phyloP scores from a whole-genome alignment of 2,888 invertebrate genomes.

The Chymomyza amoena region DNA sequence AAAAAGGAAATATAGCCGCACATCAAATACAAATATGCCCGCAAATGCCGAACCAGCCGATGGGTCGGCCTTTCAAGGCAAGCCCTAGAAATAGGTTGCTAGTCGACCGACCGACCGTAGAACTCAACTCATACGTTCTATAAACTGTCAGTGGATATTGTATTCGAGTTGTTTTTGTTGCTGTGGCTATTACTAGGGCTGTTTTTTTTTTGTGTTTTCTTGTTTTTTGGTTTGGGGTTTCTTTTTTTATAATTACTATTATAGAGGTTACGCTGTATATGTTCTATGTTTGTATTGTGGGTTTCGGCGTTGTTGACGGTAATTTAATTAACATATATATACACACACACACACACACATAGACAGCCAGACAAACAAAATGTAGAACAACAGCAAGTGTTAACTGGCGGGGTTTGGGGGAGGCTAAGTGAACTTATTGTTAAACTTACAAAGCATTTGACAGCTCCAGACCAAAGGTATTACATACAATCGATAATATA shows the following conservation, averaged over 20 bases:
- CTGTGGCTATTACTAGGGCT: conserved; percentile 35
- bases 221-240: background rate
- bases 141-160: background rate
- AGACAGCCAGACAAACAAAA: background rate
- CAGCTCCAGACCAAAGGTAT: conserved; percentile 18
- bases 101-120: conserved; percentile 35
- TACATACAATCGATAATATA: conserved; percentile 46
- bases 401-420: background rate
- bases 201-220: background rate
- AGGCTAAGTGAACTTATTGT: conserved; percentile 27
- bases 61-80: conserved; percentile 5
- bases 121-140: background rate
- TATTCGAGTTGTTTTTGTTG: conserved; percentile 27
- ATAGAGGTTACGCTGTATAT: conserved; percentile 43
- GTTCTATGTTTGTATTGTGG: conserved; percentile 24
- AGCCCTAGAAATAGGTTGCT: conserved; percentile 35
- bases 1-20: background rate
- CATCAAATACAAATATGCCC: conserved; percentile 22
- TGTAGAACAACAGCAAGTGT: background rate
- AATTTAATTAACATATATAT: conserved; percentile 68
- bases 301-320: conserved; percentile 47
- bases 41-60: conserved; percentile 45
- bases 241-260: conserved; percentile 61
- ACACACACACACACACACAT: conserved; percentile 39
- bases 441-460: conserved; percentile 50